A percentile compares a stretch with the other conserved stretches of the same genome.
Evolutionary conservation across 2,113 vertebrate species (phyloP).

Genomic region (Toxostoma redivivum): DNA sequence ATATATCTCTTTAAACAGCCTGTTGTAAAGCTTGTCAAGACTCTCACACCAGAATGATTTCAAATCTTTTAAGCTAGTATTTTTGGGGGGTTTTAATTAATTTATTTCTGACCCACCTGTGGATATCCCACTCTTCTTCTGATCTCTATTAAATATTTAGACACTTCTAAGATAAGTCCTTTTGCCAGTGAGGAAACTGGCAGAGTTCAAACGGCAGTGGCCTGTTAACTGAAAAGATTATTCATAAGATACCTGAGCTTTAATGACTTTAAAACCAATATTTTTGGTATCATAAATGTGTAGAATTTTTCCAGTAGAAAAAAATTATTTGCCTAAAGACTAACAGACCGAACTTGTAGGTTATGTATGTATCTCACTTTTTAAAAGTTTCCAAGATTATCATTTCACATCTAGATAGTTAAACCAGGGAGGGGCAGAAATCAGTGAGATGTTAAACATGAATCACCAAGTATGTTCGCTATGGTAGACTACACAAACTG

Average conservation of each 20-base stretch:
- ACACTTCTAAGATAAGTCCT: neutral
- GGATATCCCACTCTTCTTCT: neutral
- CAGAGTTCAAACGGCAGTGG: neutral
- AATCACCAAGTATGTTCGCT: neutral
- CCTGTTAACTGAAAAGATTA: neutral
- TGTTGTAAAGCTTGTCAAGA: neutral
- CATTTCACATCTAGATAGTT: neutral
- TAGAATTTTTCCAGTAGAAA: neutral
- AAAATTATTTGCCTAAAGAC: neutral
- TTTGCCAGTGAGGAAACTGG: neutral
- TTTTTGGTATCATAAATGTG: neutral
- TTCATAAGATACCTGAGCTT: neutral
- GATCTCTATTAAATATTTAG: neutral
- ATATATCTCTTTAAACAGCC: neutral
- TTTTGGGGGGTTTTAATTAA: neutral
- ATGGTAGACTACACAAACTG: neutral
- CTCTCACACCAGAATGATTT: neutral
- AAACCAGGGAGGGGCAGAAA: neutral
- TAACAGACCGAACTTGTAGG: neutral
- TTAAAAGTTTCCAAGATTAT: neutral
- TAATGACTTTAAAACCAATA: neutral
- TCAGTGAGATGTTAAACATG: slow-evolving; percentile 7
- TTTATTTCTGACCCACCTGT: neutral
- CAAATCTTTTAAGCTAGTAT: neutral
- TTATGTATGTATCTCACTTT: neutral